Evolutionary conservation across 2,113 vertebrate genomes (phyloP).

Genomic region (Takifugu bimaculatus): DNA sequence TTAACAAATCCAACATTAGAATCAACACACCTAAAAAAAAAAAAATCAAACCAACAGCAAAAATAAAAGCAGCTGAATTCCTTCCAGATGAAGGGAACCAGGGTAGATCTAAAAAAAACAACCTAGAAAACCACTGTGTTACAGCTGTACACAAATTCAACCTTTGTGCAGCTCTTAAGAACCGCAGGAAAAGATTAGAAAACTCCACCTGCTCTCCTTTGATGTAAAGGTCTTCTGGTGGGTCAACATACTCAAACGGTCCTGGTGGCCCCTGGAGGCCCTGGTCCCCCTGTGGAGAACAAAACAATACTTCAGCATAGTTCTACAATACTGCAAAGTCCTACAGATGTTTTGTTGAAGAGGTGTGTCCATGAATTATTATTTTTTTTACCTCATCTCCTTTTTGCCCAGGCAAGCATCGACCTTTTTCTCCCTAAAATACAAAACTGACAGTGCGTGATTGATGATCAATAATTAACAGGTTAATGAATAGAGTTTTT

Average conservation of each 20-base stretch:
- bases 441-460: neutral
- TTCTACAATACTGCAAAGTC: neutral
- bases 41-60: neutral
- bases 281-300: slow-evolving; percentile 55
- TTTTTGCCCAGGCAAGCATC: slow-evolving; percentile 61
- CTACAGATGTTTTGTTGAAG: neutral
- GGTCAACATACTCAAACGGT: slow-evolving; percentile 65
- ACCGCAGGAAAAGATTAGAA: neutral
- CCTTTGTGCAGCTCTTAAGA: neutral
- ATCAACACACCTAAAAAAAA: neutral
- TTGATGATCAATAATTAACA: neutral
- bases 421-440: slow-evolving; percentile 69
- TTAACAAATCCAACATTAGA: neutral
- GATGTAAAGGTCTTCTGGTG: slow-evolving; percentile 64
- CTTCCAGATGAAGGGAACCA: too few species aligned
- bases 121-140: too few species aligned
- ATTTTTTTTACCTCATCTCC: slow-evolving; percentile 64
- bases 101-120: too few species aligned
- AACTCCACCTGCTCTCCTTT: slow-evolving; percentile 70
- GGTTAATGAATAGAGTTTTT: too few species aligned
- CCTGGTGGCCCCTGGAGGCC: slow-evolving; percentile 68
- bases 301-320: slow-evolving; percentile 3
- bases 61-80: too few species aligned
- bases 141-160: too few species aligned
- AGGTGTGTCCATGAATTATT: neutral